Percentiles rank a stretch among this genome's conserved stretches.
Conservation (phyloP, 2,888 invertebrate genomes). For the Phengaris arion region DNA sequence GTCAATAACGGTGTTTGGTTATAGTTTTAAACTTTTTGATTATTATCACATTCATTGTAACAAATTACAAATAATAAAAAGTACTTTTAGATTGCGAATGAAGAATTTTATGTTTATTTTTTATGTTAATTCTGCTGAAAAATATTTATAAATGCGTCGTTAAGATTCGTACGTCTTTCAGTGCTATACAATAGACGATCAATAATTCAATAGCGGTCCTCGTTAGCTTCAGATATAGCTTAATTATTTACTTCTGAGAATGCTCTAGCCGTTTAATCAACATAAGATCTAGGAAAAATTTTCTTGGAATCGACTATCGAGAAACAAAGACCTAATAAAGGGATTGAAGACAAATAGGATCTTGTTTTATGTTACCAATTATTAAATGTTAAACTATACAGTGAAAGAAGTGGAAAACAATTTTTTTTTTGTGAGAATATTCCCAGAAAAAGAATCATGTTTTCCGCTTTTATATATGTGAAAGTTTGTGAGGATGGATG, state of each 20-base stretch:
- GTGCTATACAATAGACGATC: constrained; percentile 8
- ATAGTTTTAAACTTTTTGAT: too few species aligned
- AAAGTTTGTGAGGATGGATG: too few species aligned
- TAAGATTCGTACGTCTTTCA: constrained; percentile 2
- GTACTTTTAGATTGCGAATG: neutral
- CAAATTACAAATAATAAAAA: neutral
- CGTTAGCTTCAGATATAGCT: constrained; percentile 24
- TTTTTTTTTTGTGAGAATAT: too few species aligned
- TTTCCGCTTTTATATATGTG: too few species aligned
- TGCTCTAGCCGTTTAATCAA: constrained; percentile 14
- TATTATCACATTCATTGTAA: neutral
- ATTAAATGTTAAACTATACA: neutral
- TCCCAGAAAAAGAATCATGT: too few species aligned
- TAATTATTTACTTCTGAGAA: constrained; percentile 18
- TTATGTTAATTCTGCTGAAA: too few species aligned
- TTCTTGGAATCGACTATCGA: neutral
- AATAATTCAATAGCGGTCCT: constrained; percentile 12
- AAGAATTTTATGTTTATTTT: neutral
- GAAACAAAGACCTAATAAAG: neutral
- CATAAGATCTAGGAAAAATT: neutral
- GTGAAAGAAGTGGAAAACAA: too few species aligned
- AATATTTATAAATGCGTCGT: constrained; percentile 8
- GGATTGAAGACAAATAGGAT: constrained; percentile 5
- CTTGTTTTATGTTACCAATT: neutral
- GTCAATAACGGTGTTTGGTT: too few species aligned